Percentiles rank a stretch among this genome's conserved stretches.
These are phyloP conservation scores for Mormyrus hasselquistii DNA, from an alignment of 2,797 vertebrate species.

Conservation along the genomic window DNA sequence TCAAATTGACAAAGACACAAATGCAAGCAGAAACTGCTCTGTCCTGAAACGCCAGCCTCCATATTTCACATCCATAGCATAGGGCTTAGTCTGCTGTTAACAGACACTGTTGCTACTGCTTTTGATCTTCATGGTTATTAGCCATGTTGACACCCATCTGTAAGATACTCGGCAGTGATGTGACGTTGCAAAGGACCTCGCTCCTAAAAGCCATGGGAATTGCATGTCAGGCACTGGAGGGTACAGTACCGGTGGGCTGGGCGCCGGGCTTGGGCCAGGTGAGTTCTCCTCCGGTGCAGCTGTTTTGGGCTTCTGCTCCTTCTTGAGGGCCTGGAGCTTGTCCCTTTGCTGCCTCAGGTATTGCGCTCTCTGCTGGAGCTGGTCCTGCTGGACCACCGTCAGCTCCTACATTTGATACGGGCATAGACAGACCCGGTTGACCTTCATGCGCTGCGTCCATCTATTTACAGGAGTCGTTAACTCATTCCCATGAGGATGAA, in stretches of 20 bases:
- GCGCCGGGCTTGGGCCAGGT: constrained; percentile 27
- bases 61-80: background rate
- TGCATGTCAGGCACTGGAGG: background rate
- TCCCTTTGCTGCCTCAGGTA: constrained; percentile 91
- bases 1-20: background rate
- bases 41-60: background rate
- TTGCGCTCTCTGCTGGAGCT: constrained; percentile 81
- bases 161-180: background rate
- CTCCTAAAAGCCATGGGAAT: background rate
- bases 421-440: background rate
- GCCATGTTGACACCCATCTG: background rate
- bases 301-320: constrained; percentile 63
- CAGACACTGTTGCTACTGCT: background rate
- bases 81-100: background rate
- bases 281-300: constrained; percentile 32
- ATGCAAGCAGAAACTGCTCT: background rate
- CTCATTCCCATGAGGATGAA: background rate
- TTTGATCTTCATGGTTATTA: background rate
- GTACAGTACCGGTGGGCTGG: constrained; percentile 43
- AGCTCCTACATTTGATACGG: constrained; percentile 60
- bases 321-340: constrained; percentile 79
- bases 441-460: no score
- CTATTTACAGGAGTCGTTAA: background rate
- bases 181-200: background rate
- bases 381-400: constrained; percentile 70